Conservation (phyloP, 1,140 invertebrate species). For the Tribolium castaneum region DNA sequence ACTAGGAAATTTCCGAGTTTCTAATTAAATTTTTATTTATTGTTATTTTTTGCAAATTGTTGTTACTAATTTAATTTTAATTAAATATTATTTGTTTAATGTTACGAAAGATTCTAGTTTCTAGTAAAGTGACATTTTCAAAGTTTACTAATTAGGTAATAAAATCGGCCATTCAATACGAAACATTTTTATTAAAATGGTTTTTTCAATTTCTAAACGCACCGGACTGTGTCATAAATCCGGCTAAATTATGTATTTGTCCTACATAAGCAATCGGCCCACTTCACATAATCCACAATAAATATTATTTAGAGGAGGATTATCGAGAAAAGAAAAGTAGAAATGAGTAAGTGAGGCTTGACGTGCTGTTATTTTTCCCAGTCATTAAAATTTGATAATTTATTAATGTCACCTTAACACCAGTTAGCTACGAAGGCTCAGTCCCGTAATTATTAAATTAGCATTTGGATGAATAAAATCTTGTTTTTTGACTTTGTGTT, state of each 20-base stretch:
- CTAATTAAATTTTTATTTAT: too few relatives aligned
- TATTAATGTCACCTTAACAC: neutral
- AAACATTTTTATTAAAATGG: neutral
- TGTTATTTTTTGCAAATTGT: too few relatives aligned
- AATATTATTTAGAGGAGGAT: neutral
- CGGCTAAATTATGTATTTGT: neutral
- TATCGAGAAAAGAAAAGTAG: slow-evolving; percentile 5
- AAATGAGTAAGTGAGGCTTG: neutral
- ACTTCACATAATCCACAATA: neutral
- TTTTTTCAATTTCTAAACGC: neutral
- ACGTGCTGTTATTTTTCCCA: neutral
- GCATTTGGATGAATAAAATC: neutral
- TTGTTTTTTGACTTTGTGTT: neutral
- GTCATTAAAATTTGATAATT: neutral
- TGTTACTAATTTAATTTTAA: too few relatives aligned
- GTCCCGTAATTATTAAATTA: neutral
- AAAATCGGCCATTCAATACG: neutral
- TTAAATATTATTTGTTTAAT: too few relatives aligned
- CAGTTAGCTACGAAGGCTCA: neutral
- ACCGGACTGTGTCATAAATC: neutral
- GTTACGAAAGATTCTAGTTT: too few relatives aligned
- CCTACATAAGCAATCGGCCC: neutral
- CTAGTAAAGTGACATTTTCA: too few relatives aligned
- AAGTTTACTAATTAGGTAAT: neutral
- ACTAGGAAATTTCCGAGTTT: too few relatives aligned